Evolutionary conservation across 1,140 invertebrate species (phyloP), one percentile per base, ranked within the genome.

Genomic region (Sitodiplosis mosellana): DNA sequence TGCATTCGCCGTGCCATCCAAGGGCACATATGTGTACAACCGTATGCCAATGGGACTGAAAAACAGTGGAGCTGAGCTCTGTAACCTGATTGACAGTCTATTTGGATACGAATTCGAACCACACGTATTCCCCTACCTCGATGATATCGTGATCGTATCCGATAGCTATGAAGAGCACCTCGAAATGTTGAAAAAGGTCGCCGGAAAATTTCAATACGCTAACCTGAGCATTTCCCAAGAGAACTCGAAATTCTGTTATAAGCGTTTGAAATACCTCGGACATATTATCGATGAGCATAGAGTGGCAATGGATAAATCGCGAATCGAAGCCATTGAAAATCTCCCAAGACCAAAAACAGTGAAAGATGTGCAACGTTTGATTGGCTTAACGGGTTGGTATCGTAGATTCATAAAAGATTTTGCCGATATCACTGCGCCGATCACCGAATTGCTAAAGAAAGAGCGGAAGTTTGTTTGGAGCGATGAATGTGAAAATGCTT

Each of bases 71-170:
- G 56, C 60, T 2, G 64, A 62, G 0, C 63, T 68, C 42, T 59
- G 68, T 37, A 54, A 62, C 5, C 51, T 69, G 0, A 53, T 69
- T 33, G 61, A 69, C 45, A 10, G 43, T 1, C 8, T 68, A 6
- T 59, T 63, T 20, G 56, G 57, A 2, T 56, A 58, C 0, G 55
- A 59, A 44, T 52, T 57, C 12, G 59, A 55, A 20, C 55, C 48
- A 11, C 27, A 54, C 37, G 36, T 12, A n/a, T 38, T 38, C 14
- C 12, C 15, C 14, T 40, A 44, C 20, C 10, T 45, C 1, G 71
- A 74, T 54, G 72, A 75, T 47, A 55, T 72, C 2, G 47, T 72
- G 0, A 53, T 72, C 8, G 56, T 58, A 17, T 55, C 53, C 6
- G 47, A 53, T 2, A 58, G 49, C 11, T 61, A 61, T 40, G 57